Conservation (phyloP, 2,797 vertebrate genomes). For the Cirrhinus mrigala region DNA sequence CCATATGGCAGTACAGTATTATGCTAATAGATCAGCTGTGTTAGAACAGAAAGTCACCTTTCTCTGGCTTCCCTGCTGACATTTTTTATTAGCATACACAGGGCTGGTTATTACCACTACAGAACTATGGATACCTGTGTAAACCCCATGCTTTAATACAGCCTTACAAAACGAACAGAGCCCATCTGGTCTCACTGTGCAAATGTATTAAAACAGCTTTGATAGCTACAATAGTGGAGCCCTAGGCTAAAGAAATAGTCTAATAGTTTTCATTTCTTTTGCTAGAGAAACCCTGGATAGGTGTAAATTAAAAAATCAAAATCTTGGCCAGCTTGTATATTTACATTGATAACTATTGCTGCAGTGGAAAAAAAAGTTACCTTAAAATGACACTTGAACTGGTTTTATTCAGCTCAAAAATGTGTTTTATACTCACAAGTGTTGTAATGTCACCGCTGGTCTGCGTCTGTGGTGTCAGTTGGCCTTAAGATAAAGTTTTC, state of each 20-base stretch:
- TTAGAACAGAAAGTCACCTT: constrained; percentile 64
- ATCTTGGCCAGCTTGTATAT: neutral
- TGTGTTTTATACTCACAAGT: neutral
- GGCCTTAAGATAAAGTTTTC: neutral
- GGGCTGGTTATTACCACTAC: constrained; percentile 54
- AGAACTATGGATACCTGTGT: constrained; percentile 25
- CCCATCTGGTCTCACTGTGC: constrained; percentile 53
- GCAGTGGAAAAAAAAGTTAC: neutral
- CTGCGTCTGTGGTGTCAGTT: neutral
- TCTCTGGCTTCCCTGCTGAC: constrained; percentile 44
- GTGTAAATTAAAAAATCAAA: neutral
- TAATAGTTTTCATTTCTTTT: neutral
- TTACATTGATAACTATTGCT: neutral
- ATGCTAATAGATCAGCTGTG: constrained; percentile 64
- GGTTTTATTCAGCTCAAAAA: neutral
- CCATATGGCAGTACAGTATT: constrained; percentile 58
- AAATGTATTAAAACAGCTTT: constrained; percentile 46
- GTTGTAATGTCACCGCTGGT: neutral
- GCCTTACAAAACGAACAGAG: constrained; percentile 40
- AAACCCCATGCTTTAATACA: constrained; percentile 44
- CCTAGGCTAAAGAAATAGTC: neutral
- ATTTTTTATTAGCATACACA: constrained; percentile 59
- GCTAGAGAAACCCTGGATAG: neutral
- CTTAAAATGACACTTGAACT: neutral
- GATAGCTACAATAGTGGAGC: constrained; percentile 36